Evolutionary conservation across 2,113 vertebrate species (phyloP), one percentile per base, ranked within the genome.

Genomic region (Osmerus mordax): DNA sequence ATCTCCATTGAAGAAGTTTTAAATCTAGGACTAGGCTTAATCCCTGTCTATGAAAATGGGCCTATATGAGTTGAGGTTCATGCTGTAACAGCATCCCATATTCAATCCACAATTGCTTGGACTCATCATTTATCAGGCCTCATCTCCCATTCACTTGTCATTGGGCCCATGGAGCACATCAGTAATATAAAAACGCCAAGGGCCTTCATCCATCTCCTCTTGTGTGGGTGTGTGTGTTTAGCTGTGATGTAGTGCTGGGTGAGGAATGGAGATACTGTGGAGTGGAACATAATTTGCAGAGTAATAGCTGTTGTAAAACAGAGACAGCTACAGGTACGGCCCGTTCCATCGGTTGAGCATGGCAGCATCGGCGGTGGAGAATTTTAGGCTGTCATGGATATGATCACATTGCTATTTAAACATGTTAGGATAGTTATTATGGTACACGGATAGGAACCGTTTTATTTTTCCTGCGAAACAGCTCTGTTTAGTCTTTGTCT

Each of bases 231-330:
- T 61, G 4, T 61, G 21, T 51, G 16, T 66, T 65, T 65, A 28
- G 32, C 36, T 58, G 58, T 51, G 62, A 76, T 67, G n/a, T n/a
- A 67, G 29, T 66, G 62, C 36, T 19, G n/a, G 18, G 12, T 23
- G 32, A 23, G 12, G 60, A 16, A 77, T 47, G 36, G 56, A 73
- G 62, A 55, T n/a, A 11, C 67, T 80, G 32, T 64, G 14, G 29
- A 63, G 58, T 55, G 62, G 36, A 36, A 28, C 28, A 51, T 47
- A 13, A n/a, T 41, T 29, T 23, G 7, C 36, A 29, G 18, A 23
- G 41, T 68, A 59, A 62, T 68, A 32, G 61, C 15, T 7, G 7
- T 65, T 69, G 71, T 77, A 69, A 36, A 69, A 69, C 29, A 61
- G 66, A 67, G 53, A 47, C 15, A 1, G 52, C 61, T 36, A 13